These are phyloP conservation scores for Leucoma salicis DNA, from an alignment of 2,888 invertebrate genomes.

Conservation along the genomic window DNA sequence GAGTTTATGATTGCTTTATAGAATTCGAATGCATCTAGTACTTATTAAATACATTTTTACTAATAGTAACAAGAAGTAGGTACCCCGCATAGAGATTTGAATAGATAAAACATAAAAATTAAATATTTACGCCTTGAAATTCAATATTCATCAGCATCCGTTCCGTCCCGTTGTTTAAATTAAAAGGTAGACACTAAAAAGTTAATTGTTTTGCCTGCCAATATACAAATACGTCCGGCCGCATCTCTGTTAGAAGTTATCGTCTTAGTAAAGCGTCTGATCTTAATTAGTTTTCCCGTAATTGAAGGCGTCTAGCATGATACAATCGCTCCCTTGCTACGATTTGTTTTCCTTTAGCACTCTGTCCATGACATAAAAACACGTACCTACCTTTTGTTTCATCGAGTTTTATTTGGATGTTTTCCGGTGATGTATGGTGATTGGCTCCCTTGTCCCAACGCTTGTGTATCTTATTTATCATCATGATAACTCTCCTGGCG, in stretches of 20 bases:
- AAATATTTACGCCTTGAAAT: no score
- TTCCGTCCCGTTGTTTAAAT: constrained; percentile 65
- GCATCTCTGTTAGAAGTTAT: constrained; percentile 73
- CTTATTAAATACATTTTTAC: not conserved
- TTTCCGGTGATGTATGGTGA: constrained; percentile 79
- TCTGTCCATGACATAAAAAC: constrained; percentile 63
- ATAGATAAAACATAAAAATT: no score
- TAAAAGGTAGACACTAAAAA: constrained; percentile 73
- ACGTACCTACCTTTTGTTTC: constrained; percentile 70
- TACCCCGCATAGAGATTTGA: no score
- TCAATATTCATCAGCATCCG: constrained; percentile 24
- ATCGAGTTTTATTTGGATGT: constrained; percentile 70
- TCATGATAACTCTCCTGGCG: constrained; percentile 73
- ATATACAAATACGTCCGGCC: constrained; percentile 72
- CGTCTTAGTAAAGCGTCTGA: constrained; percentile 78
- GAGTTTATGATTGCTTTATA: no score
- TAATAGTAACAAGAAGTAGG: not conserved
- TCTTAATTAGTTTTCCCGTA: constrained; percentile 82
- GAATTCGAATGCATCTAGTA: no score
- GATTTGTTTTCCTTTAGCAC: constrained; percentile 79
- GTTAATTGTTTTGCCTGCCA: constrained; percentile 81
- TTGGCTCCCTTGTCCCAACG: constrained; percentile 75
- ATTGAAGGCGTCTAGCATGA: constrained; percentile 77
- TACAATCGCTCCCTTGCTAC: constrained; percentile 77
- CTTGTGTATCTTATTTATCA: constrained; percentile 77